Evolutionary conservation across 2,888 invertebrate species (phyloP).

Genomic region (Terebella lapidaria): DNA sequence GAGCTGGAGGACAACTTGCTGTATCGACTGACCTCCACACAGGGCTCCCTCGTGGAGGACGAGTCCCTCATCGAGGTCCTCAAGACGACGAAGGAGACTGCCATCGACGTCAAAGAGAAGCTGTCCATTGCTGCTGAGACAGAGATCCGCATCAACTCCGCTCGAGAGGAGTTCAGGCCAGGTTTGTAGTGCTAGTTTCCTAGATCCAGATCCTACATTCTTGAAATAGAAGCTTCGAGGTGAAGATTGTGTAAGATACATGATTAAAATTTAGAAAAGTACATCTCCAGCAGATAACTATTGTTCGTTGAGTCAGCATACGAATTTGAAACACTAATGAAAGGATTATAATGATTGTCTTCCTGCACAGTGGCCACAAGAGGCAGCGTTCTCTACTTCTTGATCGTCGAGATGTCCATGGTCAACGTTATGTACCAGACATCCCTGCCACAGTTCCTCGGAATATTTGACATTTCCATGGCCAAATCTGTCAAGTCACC

Average conservation of each 20-base stretch:
- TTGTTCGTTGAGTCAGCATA: no score
- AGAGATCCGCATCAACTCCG: conserved; percentile 87
- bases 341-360: no score
- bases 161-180: conserved; percentile 90
- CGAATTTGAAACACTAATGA: no score
- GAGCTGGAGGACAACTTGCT: conserved; percentile 88
- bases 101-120: conserved; percentile 92
- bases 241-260: no score
- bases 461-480: conserved; percentile 86
- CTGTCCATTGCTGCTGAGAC: conserved; percentile 86
- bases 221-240: no score
- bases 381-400: conserved; percentile 89
- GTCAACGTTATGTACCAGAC: conserved; percentile 97
- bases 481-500: conserved; percentile 76
- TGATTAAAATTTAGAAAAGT: no score
- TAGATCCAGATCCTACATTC: no score
- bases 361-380: conserved; percentile 72
- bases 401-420: conserved; percentile 95
- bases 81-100: conserved; percentile 53
- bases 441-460: conserved; percentile 84
- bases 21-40: conserved; percentile 83
- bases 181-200: conserved; percentile 29
- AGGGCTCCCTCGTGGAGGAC: conserved; percentile 91
- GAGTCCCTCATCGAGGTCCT: conserved; percentile 76
- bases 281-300: no score